Evolutionary conservation across 2,113 vertebrate species (phyloP).

Genomic region (Damaliscus lunatus): DNA sequence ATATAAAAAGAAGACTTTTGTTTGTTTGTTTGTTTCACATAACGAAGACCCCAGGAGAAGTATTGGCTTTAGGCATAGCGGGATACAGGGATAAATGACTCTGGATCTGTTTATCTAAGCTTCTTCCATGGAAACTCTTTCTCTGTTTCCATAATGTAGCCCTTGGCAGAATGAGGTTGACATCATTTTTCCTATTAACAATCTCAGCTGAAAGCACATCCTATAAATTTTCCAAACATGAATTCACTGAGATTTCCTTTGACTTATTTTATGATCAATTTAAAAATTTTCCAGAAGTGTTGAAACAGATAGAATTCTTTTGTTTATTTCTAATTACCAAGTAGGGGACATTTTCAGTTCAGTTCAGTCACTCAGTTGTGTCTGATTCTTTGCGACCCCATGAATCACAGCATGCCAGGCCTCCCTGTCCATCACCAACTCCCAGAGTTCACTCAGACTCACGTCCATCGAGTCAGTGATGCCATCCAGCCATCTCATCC

Average conservation of each 20-base stretch:
- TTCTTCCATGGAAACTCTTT: not conserved
- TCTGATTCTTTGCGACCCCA: too few relatives aligned
- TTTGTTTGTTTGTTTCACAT: not conserved
- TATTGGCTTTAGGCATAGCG: not conserved
- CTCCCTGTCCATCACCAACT: too few relatives aligned
- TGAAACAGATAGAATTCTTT: not conserved
- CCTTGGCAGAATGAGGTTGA: not conserved
- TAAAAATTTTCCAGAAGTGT: not conserved
- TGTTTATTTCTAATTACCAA: not conserved
- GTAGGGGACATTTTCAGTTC: not conserved
- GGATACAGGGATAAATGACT: not conserved
- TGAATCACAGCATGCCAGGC: too few relatives aligned
- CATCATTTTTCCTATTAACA: not conserved
- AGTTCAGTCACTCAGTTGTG: too few relatives aligned
- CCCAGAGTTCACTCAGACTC: accelerated
- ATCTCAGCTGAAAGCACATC: not conserved
- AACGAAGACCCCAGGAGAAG: not conserved
- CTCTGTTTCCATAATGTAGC: not conserved
- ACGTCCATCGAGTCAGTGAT: too few relatives aligned
- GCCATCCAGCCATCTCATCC: too few relatives aligned
- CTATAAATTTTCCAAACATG: not conserved
- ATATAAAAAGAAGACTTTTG: not conserved
- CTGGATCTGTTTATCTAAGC: not conserved
- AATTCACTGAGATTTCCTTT: not conserved
- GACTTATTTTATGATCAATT: not conserved